A percentile compares a stretch with the other conserved stretches of the same genome.
phyloP scores from a whole-genome alignment of 2,888 invertebrate species.

The Orthonychiurus folsomi region DNA sequence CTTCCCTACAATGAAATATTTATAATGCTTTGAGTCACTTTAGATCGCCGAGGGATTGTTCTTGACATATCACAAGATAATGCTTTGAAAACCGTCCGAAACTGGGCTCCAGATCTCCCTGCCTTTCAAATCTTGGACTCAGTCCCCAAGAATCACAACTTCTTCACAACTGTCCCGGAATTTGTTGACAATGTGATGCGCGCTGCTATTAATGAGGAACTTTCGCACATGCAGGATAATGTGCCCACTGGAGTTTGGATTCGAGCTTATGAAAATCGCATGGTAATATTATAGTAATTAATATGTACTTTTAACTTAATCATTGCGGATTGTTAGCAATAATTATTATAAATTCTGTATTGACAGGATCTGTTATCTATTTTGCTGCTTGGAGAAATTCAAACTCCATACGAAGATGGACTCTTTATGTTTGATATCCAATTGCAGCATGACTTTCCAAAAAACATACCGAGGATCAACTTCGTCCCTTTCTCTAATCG shows the following conservation, averaged over 20 bases:
- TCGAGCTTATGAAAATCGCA: slow-evolving; percentile 76
- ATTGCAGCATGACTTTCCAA: slow-evolving; percentile 81
- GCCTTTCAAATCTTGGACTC: background rate
- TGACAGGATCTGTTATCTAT: slow-evolving; percentile 71
- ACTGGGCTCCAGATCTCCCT: background rate
- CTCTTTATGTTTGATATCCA: slow-evolving; percentile 91
- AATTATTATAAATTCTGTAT: background rate
- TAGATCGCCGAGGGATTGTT: background rate
- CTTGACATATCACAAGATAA: background rate
- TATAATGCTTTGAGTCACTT: too few species aligned
- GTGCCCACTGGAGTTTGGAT: slow-evolving; percentile 81
- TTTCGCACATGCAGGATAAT: slow-evolving; percentile 63
- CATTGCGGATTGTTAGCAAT: slow-evolving; percentile 32
- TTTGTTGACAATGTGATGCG: slow-evolving; percentile 53
- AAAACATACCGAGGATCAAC: slow-evolving; percentile 78
- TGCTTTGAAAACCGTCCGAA: background rate
- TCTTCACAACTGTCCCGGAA: background rate
- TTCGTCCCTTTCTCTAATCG: slow-evolving; percentile 77
- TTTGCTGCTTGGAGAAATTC: slow-evolving; percentile 81
- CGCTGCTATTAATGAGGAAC: slow-evolving; percentile 71
- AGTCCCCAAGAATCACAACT: background rate
- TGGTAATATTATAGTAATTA: too few species aligned
- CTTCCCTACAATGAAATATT: too few species aligned
- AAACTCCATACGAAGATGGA: slow-evolving; percentile 91
- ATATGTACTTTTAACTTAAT: too few species aligned